A percentile compares a stretch with the other conserved stretches of the same genome.
phyloP scores from a whole-genome alignment of 2,113 vertebrate species.

The Sorex fumeus region DNA sequence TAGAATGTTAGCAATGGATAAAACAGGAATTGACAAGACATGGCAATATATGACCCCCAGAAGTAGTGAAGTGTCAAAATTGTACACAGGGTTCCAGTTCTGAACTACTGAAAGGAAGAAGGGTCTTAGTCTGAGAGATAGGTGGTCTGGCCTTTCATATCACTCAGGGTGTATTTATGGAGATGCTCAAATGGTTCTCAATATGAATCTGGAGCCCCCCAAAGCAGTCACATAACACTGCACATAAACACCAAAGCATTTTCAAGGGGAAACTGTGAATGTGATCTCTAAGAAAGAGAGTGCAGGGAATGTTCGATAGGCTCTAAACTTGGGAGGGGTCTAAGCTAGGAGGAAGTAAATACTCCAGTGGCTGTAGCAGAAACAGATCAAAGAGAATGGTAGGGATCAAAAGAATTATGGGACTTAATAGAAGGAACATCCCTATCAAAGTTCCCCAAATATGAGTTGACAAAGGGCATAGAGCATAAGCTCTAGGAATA shows the following conservation, averaged over 20 bases:
- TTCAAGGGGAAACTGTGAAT: background rate
- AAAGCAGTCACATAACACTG: background rate
- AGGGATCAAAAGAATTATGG: background rate
- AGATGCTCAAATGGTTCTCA: background rate
- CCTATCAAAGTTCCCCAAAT: too few relatives aligned
- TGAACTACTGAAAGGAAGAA: background rate
- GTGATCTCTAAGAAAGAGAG: background rate
- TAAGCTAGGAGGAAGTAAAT: accelerated
- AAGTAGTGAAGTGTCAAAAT: background rate
- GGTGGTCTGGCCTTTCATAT: background rate
- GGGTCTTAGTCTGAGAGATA: background rate
- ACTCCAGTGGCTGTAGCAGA: accelerated
- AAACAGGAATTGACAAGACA: background rate
- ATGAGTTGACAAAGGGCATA: background rate
- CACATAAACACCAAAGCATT: background rate
- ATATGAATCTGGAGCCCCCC: background rate
- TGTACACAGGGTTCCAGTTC: background rate
- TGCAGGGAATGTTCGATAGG: too few relatives aligned
- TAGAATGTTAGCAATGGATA: background rate
- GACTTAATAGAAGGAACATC: background rate
- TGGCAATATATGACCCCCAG: background rate
- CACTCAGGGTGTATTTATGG: background rate
- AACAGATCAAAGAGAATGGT: background rate
- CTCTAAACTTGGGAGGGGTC: background rate
- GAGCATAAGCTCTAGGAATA: background rate